These are phyloP conservation scores for Delphinapterus leucas DNA, from an alignment of 2,113 vertebrate genomes.

Conservation along the genomic window DNA sequence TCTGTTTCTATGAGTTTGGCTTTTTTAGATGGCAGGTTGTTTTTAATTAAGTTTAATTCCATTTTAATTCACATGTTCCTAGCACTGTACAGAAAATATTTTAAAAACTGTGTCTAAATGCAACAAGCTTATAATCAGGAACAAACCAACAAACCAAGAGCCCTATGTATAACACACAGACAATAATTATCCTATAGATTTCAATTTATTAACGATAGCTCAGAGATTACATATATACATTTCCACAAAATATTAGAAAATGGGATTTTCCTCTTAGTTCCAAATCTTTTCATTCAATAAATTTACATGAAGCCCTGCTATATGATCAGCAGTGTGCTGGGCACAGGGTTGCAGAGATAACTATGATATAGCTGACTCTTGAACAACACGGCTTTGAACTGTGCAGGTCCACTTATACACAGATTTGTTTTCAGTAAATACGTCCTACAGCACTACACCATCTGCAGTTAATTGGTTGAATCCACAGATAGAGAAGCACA, in stretches of 20 bases:
- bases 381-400: neutral
- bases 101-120: neutral
- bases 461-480: neutral
- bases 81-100: neutral
- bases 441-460: neutral
- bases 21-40: neutral
- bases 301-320: neutral
- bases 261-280: neutral
- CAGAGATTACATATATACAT: neutral
- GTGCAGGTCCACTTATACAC: neutral
- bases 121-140: conserved; percentile 17
- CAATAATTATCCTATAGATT: neutral
- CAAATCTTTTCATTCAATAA: neutral
- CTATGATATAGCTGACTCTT: neutral
- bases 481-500: neutral
- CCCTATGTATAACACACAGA: neutral
- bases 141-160: neutral
- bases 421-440: neutral
- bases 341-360: neutral
- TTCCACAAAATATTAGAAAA: neutral
- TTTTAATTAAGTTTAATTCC: conserved; percentile 11
- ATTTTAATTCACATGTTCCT: neutral
- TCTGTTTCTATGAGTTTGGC: neutral
- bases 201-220: neutral
- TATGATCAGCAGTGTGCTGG: neutral